Base-by-base conservation (phyloP, 1,140 invertebrate genomes). In the Sitodiplosis mosellana region DNA sequence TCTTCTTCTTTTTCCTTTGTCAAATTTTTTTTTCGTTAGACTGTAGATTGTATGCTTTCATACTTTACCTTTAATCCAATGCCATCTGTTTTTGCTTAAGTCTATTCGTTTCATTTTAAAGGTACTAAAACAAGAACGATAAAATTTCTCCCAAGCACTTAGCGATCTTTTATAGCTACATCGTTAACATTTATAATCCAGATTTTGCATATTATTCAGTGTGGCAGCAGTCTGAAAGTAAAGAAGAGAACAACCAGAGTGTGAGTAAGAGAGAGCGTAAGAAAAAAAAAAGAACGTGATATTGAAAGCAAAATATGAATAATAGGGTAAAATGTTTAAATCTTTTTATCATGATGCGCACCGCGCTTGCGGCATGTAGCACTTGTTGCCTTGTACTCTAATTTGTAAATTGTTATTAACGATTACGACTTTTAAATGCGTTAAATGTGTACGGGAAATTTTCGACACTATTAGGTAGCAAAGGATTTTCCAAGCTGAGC, bases 81-180 rank as follows among this genome's bases (percentile, higher is more conserved):
- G n/a, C 41, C 41, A 43, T 43, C 18, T 43, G 41, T 43, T 43
- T 43, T 18, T 43, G n/a, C 41, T 19, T 43, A 43, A 43, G n/a
- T 43, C 41, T 17, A 19, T 43, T 43, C 41, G 41, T 43, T 43
- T 18, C 41, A 43, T 43, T 43, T 43, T 43, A 18, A 12, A 43
- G 20, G 15, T 18, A 18, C 18, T 19, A 18, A 18, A 11, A 18
- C 18, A 15, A 18, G 37, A 15, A 40, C 37, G 37, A 18, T 40
- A 40, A 40, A 40, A 40, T 40, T 40, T 12, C 37, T 40, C 14
- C 17, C 37, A 40, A 40, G 17, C 14, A 15, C 5, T 40, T 40
- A 40, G 37, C 14, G 6, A 12, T 40, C 37, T n/a, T 18, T 18
- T 15, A 40, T 40, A 40, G 17, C 14, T 18, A 40, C 14, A 40